phyloP scores from a whole-genome alignment of 2,888 invertebrate species.

The Tanypteryx hageni region DNA sequence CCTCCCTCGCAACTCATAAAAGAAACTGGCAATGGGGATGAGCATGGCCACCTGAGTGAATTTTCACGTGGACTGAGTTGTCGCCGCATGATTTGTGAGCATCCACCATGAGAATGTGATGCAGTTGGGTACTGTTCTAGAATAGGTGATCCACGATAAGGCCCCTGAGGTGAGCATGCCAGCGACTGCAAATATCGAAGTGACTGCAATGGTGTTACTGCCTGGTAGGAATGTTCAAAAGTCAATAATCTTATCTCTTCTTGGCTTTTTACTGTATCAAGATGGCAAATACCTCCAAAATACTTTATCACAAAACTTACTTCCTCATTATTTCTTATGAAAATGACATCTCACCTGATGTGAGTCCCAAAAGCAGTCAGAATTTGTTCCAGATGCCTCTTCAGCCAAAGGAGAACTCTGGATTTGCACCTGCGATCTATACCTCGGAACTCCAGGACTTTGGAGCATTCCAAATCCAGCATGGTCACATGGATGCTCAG shows the following conservation, averaged over 20 bases:
- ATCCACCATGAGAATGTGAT: conserved; percentile 62
- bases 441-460: conserved; percentile 30
- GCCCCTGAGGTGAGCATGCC: conserved; percentile 34
- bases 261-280: too few species aligned
- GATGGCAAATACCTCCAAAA: not conserved
- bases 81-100: conserved; percentile 50
- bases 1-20: conserved; percentile 63
- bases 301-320: not conserved
- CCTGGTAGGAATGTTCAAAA: conserved; percentile 48
- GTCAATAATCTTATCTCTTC: not conserved
- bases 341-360: conserved; percentile 13
- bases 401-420: not conserved
- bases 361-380: conserved; percentile 52
- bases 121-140: conserved; percentile 56
- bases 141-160: conserved; percentile 36
- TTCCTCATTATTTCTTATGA: not conserved
- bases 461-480: conserved; percentile 27
- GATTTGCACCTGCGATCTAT: conserved; percentile 35
- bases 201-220: conserved; percentile 66
- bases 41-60: conserved; percentile 62
- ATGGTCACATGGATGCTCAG: conserved; percentile 3
- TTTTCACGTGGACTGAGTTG: conserved; percentile 5
- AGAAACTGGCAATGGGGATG: conserved; percentile 64
- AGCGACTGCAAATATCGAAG: conserved; percentile 60
- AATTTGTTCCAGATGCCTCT: conserved; percentile 28